phyloP scores from a whole-genome alignment of 2,797 vertebrate genomes.

The Amblyopsis hoosieri region DNA sequence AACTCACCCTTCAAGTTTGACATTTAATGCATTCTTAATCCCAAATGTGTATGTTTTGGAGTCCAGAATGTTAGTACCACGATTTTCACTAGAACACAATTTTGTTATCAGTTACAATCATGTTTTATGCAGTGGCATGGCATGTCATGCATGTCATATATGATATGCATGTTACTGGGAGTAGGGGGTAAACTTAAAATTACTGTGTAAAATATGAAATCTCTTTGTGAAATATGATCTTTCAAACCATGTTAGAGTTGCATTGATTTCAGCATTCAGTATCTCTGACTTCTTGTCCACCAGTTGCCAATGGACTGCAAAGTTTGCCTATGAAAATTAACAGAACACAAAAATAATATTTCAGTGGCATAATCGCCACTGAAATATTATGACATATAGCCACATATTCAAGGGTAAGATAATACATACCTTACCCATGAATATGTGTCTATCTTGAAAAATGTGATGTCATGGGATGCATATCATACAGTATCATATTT shows the following conservation, averaged over 20 bases:
- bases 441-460: no score
- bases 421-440: neutral
- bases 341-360: neutral
- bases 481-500: no score
- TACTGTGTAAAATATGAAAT: neutral
- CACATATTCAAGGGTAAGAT: no score
- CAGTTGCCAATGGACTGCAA: conserved; percentile 73
- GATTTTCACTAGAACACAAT: conserved; percentile 42
- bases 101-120: neutral
- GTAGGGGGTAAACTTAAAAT: no score
- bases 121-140: neutral
- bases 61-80: conserved; percentile 30
- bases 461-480: no score
- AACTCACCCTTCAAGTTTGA: conserved; percentile 49
- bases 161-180: no score
- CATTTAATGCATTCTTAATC: conserved; percentile 40
- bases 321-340: conserved; percentile 39
- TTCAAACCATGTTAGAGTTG: conserved; percentile 71
- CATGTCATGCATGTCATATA: no score
- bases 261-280: conserved; percentile 45
- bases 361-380: neutral
- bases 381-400: no score
- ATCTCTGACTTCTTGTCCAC: conserved; percentile 47
- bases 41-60: conserved; percentile 26
- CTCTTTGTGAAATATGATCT: neutral